These are phyloP conservation scores for Oreotrochilus melanogaster DNA, from an alignment of 2,113 vertebrate species.

Conservation along the genomic window DNA sequence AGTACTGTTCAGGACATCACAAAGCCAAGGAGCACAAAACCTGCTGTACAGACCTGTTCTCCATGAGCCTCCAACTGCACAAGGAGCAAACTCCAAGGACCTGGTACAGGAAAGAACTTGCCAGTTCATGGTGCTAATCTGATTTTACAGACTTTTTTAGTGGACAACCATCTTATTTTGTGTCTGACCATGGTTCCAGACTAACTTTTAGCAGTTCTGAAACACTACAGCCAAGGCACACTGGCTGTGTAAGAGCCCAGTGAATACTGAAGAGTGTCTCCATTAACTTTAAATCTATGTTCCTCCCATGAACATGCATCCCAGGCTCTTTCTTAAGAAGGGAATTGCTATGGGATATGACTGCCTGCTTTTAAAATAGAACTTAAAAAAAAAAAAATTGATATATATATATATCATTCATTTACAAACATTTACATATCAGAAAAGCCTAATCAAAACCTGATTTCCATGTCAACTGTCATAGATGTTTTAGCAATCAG, in stretches of 20 bases:
- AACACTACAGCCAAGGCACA: neutral
- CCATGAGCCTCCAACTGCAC: neutral
- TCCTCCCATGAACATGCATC: neutral
- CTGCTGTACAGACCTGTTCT: neutral
- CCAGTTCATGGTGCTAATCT: neutral
- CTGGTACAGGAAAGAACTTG: neutral
- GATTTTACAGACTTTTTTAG: neutral
- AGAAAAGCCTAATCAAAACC: conserved; percentile 60
- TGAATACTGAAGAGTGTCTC: neutral
- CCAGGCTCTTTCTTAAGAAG: neutral
- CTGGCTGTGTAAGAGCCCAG: neutral
- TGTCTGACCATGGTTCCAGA: neutral
- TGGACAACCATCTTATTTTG: neutral
- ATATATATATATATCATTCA: neutral
- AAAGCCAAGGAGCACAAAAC: neutral
- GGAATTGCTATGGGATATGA: neutral
- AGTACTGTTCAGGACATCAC: neutral
- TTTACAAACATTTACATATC: conserved; percentile 58
- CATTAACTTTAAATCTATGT: neutral
- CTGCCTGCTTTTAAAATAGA: conserved; percentile 1
- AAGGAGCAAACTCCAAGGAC: neutral
- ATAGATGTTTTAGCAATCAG: conserved; percentile 49
- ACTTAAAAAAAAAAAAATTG: neutral
- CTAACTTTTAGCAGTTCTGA: neutral
- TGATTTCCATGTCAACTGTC: conserved; percentile 43